These are phyloP conservation scores for Gephyroberyx darwinii DNA, from an alignment of 2,797 vertebrate species.

Conservation along the genomic window DNA sequence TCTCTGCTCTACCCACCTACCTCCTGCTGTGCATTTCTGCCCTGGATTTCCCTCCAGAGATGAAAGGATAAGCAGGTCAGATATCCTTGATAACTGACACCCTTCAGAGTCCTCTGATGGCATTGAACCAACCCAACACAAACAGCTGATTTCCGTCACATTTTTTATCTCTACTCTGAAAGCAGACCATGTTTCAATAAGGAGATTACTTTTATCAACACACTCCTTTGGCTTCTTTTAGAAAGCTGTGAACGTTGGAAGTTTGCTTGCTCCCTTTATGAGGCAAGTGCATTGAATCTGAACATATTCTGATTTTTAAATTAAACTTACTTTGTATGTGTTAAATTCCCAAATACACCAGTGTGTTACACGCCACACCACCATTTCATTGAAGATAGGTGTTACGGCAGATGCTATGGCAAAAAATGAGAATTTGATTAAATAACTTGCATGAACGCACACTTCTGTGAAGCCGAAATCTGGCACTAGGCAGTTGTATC, in stretches of 20 bases:
- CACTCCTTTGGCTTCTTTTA: neutral
- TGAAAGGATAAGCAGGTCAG: conserved; percentile 68
- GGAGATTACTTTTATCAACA: conserved; percentile 11
- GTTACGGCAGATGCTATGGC: no score
- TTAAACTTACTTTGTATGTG: neutral
- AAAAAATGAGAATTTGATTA: neutral
- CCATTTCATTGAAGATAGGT: neutral
- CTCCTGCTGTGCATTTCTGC: conserved; percentile 59
- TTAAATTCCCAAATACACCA: neutral
- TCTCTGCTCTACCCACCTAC: conserved; percentile 56
- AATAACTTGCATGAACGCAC: conserved; percentile 6
- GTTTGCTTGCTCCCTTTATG: neutral
- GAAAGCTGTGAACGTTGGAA: neutral
- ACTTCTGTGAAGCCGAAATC: conserved; percentile 1
- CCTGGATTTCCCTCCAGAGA: conserved; percentile 68
- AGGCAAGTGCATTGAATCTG: neutral
- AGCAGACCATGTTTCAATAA: conserved; percentile 23
- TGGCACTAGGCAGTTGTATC: neutral
- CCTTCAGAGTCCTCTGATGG: conserved; percentile 38
- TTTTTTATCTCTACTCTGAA: conserved; percentile 26
- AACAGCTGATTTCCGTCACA: conserved; percentile 55
- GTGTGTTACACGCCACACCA: neutral
- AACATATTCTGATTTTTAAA: neutral
- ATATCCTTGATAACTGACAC: conserved; percentile 63
- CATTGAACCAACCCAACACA: conserved; percentile 38